Evolutionary conservation across 2,797 vertebrate species (phyloP).

Genomic region (Xenentodon cancila): DNA sequence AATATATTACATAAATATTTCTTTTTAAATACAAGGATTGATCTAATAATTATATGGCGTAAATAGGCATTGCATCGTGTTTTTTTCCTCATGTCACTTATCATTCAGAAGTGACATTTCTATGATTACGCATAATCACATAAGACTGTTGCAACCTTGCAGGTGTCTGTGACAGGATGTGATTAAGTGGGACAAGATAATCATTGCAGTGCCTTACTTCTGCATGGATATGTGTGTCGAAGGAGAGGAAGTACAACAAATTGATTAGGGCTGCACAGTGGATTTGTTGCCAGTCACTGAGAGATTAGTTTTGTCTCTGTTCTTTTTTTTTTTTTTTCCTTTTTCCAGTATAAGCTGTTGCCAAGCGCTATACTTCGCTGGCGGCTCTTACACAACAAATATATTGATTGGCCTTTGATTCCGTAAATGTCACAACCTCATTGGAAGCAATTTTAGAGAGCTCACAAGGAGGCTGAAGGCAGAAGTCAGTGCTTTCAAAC

Average conservation of each 20-base stretch:
- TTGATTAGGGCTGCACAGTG: conserved; percentile 62
- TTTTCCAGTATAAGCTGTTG: conserved; percentile 23
- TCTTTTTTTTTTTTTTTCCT: conserved; percentile 14
- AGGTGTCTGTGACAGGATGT: conserved; percentile 71
- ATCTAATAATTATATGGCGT: conserved; percentile 22
- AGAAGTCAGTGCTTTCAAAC: neutral
- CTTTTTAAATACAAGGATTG: conserved; percentile 11
- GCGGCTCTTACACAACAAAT: conserved; percentile 31
- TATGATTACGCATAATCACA: conserved; percentile 72
- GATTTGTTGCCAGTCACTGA: conserved; percentile 60
- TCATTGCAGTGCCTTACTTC: conserved; percentile 45
- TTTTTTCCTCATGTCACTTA: conserved; percentile 38
- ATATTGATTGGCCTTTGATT: conserved; percentile 51
- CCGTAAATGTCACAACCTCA: conserved; percentile 39
- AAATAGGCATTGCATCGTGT: conserved; percentile 18
- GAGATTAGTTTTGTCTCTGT: conserved; percentile 56
- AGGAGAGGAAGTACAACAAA: conserved; percentile 40
- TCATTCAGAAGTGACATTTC: conserved; percentile 77
- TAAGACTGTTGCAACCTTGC: conserved; percentile 56
- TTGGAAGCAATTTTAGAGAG: conserved; percentile 6
- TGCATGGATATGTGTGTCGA: conserved; percentile 17
- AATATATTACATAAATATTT: conserved; percentile 2
- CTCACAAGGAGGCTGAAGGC: neutral
- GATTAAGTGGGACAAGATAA: conserved; percentile 77
- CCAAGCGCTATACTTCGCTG: conserved; percentile 34